Conservation (phyloP, 2,888 invertebrate genomes). For the Ypsolopha sequella region DNA sequence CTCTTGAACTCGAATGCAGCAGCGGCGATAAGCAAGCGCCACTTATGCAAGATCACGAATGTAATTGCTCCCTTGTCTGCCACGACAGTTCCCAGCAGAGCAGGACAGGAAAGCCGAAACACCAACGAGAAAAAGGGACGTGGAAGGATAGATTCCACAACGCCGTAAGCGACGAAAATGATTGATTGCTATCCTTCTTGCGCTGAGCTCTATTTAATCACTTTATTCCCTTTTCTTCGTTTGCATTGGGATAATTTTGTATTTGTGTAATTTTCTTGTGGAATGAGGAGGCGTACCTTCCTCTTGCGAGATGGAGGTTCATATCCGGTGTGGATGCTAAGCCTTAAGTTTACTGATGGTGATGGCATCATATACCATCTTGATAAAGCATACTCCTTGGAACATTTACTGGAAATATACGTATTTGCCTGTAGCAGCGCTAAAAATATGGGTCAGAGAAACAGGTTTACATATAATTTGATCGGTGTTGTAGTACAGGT, state of each 20-base stretch:
- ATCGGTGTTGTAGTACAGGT: no score
- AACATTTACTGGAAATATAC: no score
- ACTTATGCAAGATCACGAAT: slow-evolving; percentile 73
- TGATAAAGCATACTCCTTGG: no score
- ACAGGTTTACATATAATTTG: no score
- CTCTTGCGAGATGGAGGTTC: slow-evolving; percentile 39
- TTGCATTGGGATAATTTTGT: slow-evolving; percentile 69
- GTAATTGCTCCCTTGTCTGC: slow-evolving; percentile 72
- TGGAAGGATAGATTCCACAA: slow-evolving; percentile 42
- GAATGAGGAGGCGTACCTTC: slow-evolving; percentile 57
- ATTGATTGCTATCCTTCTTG: slow-evolving; percentile 70
- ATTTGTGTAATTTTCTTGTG: slow-evolving; percentile 69
- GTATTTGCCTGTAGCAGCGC: no score
- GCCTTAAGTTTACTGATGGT: no score
- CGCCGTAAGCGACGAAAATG: slow-evolving; percentile 67
- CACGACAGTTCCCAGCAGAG: slow-evolving; percentile 66
- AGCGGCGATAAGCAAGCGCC: slow-evolving; percentile 67
- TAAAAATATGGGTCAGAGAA: no score
- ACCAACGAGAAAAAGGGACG: slow-evolving; percentile 34
- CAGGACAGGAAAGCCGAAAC: slow-evolving; percentile 31
- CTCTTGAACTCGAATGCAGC: slow-evolving; percentile 67
- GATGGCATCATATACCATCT: no score
- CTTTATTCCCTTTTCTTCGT: slow-evolving; percentile 72
- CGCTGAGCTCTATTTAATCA: slow-evolving; percentile 72
- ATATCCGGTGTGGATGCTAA: slow-evolving; percentile 41